These are phyloP conservation scores for Petrolisthes cinctipes DNA, from an alignment of 2,888 invertebrate species.

Conservation along the genomic window DNA sequence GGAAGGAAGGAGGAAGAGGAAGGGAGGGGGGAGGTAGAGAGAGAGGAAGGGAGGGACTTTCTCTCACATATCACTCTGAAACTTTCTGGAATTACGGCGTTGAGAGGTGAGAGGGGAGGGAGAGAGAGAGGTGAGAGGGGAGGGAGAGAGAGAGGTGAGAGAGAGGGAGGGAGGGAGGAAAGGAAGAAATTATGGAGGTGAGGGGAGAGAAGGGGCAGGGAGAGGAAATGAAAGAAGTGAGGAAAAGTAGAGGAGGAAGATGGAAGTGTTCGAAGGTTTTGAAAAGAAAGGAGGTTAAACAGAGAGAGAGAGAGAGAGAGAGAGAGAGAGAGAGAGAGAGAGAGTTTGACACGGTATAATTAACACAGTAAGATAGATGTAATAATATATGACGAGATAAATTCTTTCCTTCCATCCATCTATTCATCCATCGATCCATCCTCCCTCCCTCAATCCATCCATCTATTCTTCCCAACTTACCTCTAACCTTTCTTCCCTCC, in stretches of 20 bases:
- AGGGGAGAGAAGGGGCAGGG: background rate
- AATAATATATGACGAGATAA: background rate
- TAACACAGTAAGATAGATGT: background rate
- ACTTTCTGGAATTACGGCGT: background rate
- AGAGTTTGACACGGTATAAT: background rate
- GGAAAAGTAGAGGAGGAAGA: background rate
- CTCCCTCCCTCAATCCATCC: background rate
- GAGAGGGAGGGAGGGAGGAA: background rate
- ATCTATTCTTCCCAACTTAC: background rate
- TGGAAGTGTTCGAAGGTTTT: background rate
- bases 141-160: background rate
- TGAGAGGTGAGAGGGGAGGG: background rate
- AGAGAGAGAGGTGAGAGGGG: background rate
- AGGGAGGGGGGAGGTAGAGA: background rate
- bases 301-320: background rate
- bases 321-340: background rate
- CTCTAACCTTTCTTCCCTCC: background rate
- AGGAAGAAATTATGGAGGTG: background rate
- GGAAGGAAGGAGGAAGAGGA: background rate
- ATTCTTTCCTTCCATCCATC: background rate
- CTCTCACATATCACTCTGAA: too few species aligned
- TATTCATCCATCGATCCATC: background rate
- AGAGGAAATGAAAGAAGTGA: background rate
- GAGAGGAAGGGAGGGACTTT: background rate
- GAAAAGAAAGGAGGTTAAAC: too few species aligned